These are phyloP conservation scores for Megalonaias nervosa DNA, from an alignment of 1,140 invertebrate genomes.

Conservation along the genomic window DNA sequence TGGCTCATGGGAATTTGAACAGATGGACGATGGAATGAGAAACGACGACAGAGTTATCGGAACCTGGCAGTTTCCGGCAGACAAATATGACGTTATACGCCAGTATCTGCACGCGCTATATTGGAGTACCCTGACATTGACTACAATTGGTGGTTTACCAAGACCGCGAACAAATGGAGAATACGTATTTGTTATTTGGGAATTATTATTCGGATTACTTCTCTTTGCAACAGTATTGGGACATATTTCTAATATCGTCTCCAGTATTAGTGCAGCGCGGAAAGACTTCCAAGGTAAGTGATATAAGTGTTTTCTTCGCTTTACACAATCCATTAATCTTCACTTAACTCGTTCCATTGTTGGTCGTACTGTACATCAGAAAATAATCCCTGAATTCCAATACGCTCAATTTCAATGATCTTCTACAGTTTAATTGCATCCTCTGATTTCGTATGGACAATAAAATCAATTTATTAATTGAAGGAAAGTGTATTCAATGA, in stretches of 20 bases:
- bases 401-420: too few relatives aligned
- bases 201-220: conserved; percentile 69
- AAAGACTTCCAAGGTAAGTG: conserved; percentile 72
- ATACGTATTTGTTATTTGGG: conserved; percentile 68
- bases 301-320: neutral
- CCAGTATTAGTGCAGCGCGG: conserved; percentile 68
- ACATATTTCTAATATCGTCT: conserved; percentile 72
- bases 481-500: too few relatives aligned
- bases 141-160: conserved; percentile 84
- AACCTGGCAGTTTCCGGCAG: conserved; percentile 58
- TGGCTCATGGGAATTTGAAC: conserved; percentile 2
- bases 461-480: too few relatives aligned
- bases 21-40: too few relatives aligned
- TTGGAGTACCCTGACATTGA: conserved; percentile 96
- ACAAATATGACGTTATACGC: conserved; percentile 47
- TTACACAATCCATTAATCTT: neutral
- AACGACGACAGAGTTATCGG: neutral
- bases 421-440: too few relatives aligned
- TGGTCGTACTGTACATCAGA: neutral
- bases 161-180: conserved; percentile 84
- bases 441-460: too few relatives aligned
- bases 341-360: neutral
- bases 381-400: neutral
- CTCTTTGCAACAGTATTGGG: conserved; percentile 71
- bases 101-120: conserved; percentile 97